Base-by-base conservation (phyloP, 1,140 invertebrate genomes). In the Drosophila arizonae region DNA sequence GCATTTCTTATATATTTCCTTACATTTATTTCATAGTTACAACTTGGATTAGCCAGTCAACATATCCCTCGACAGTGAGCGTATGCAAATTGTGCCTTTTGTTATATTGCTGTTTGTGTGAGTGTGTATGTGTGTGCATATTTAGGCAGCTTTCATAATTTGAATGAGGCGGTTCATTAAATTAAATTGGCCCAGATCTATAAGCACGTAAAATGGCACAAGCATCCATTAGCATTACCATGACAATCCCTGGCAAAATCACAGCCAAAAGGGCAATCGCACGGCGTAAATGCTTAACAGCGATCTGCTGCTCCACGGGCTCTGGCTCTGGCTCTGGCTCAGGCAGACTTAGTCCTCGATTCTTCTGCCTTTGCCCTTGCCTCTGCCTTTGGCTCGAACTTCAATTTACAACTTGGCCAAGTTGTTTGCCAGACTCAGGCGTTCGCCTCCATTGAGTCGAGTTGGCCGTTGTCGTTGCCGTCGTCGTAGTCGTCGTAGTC, bases 371-470 rank as follows among this genome's bases (percentile, higher is more conserved):
- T n/a, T 6, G 17, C 21, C 41, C 57, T 13, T 6, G 13, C n/a
- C 5, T 13, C 24, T 6, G 17, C 21, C 41, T 41, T 56, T 56
- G 28, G 13, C 81, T 75, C 79, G 79, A 86, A 86, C 82, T 87
- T 82, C 65, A 86, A 86, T 87, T 86, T 86, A 86, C 82, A 86
- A 86, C 82, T 86, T 79, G 79, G 79, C 72, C 79, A 86, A 86
- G 76, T 87, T 87, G 81, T 87, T 85, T 76, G 82, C 78, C 82
- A 81, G 66, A 64, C 69, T 77, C 36, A 5, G 69, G 21, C 43
- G 48, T 46, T 72, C 54, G 71, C 56, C 50, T 72, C 56, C 48
- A 43, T 51, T 64, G 70, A 50, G 21, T 26, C 21, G 43, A 79
- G 63, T 79, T 61, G 65, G 61, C 56, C 70, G 45, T 57, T 56